Conservation (phyloP, 2,888 invertebrate genomes). For the Theristus sp. region DNA sequence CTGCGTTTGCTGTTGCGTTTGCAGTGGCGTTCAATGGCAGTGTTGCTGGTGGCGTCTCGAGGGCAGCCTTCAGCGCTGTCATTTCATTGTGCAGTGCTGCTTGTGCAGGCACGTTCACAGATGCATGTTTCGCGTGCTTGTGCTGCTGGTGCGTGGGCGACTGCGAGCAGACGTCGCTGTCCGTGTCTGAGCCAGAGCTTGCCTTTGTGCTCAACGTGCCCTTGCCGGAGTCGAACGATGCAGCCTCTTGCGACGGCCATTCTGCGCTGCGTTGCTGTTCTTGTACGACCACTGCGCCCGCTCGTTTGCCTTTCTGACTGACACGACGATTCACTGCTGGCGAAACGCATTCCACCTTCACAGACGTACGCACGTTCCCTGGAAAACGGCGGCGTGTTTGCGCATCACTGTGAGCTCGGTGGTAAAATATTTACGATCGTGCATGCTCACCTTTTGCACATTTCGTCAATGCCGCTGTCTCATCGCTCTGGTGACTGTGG, state of each 20-base stretch:
- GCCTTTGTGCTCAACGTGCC: conserved; percentile 41
- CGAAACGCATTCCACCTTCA: too few relatives aligned
- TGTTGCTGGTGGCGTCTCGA: conserved; percentile 59
- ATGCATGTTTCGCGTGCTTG: conserved; percentile 52
- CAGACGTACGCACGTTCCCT: too few relatives aligned
- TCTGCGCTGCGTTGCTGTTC: background rate
- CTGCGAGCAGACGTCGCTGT: conserved; percentile 42
- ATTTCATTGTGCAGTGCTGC: too few relatives aligned
- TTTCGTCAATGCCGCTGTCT: too few relatives aligned
- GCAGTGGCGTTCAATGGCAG: conserved; percentile 1
- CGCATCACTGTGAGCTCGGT: too few relatives aligned
- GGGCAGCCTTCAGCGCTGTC: conserved; percentile 75
- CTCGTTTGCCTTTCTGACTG: too few relatives aligned
- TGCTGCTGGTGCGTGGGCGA: conserved; percentile 10
- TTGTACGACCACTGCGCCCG: too few relatives aligned
- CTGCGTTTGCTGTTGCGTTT: background rate
- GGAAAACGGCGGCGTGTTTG: too few relatives aligned
- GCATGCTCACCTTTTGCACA: too few relatives aligned
- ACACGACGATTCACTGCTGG: too few relatives aligned
- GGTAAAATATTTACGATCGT: too few relatives aligned
- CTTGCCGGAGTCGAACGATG: conserved; percentile 5
- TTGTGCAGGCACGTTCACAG: too few relatives aligned
- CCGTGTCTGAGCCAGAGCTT: conserved; percentile 63
- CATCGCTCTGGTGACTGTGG: conserved; percentile 1
- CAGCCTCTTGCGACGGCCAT: conserved; percentile 2